Percentiles rank a stretch among this genome's conserved stretches.
phyloP scores from a whole-genome alignment of 2,797 vertebrate genomes.

The Urophycis tenuis region DNA sequence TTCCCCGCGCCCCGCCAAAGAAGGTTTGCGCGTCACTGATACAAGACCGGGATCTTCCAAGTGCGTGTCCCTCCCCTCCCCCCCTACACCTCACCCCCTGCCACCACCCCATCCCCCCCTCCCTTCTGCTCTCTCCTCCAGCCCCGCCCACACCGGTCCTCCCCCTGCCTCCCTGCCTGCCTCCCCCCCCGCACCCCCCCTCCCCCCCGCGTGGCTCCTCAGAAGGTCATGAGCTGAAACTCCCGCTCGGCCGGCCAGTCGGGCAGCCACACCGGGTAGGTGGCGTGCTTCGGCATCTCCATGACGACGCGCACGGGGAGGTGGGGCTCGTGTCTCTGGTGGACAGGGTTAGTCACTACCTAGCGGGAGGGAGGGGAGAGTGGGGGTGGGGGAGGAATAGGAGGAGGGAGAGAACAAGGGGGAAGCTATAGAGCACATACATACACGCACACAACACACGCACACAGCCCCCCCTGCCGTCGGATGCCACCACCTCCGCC shows the following conservation, averaged over 20 bases:
- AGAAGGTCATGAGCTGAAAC: slow-evolving; percentile 85
- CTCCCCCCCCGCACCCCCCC: slow-evolving; percentile 32
- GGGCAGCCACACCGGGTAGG: slow-evolving; percentile 81
- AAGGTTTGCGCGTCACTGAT: slow-evolving; percentile 32
- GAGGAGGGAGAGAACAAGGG: slow-evolving; percentile 79
- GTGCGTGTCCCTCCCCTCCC: slow-evolving; percentile 43
- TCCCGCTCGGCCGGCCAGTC: slow-evolving; percentile 79
- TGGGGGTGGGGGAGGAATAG: slow-evolving; percentile 76
- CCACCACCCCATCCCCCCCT: slow-evolving; percentile 16
- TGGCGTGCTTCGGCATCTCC: slow-evolving; percentile 81
- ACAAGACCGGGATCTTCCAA: slow-evolving; percentile 51
- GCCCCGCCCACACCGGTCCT: too few species aligned
- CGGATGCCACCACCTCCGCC: slow-evolving; percentile 48
- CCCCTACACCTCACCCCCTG: slow-evolving; percentile 36
- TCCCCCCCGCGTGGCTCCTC: slow-evolving; percentile 64
- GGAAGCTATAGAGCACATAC: slow-evolving; percentile 52
- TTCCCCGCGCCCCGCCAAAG: too few species aligned
- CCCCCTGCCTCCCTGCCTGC: slow-evolving; percentile 22
- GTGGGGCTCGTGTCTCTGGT: slow-evolving; percentile 70
- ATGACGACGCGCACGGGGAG: slow-evolving; percentile 73
- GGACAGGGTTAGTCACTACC: slow-evolving; percentile 82
- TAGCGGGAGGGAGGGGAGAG: slow-evolving; percentile 78
- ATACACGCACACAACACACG: slow-evolving; percentile 14
- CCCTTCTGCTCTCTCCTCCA: too few species aligned
- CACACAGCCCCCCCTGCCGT: slow-evolving; percentile 70